Conservation (phyloP, 2,113 vertebrate species). For the Ptilonorhynchus violaceus region DNA sequence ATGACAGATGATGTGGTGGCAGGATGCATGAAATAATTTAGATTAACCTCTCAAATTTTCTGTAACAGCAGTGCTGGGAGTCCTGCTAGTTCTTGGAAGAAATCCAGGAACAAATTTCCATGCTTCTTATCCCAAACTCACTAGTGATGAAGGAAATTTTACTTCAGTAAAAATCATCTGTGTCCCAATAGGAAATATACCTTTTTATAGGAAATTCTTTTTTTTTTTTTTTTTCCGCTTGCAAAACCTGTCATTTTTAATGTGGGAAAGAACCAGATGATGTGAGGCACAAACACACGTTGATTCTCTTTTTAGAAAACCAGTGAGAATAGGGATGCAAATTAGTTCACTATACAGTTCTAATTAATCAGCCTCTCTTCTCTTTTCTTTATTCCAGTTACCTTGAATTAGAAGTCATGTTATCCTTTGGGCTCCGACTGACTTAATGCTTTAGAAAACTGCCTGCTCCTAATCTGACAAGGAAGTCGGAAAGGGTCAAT, state of each 20-base stretch:
- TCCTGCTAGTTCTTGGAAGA: slow-evolving; percentile 18
- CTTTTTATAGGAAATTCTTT: slow-evolving; percentile 8
- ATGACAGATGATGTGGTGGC: background rate
- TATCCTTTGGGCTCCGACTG: slow-evolving; percentile 55
- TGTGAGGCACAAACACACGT: slow-evolving; percentile 17
- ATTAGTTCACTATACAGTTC: slow-evolving; percentile 56
- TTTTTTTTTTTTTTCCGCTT: slow-evolving; percentile 31
- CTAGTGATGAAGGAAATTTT: background rate
- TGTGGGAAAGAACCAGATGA: slow-evolving; percentile 15
- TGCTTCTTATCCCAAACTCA: background rate
- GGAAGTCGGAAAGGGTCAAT: background rate
- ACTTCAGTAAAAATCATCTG: slow-evolving; percentile 7
- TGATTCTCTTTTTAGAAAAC: slow-evolving; percentile 62
- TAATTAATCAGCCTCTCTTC: slow-evolving; percentile 55
- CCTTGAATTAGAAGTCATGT: slow-evolving; percentile 62
- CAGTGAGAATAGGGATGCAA: slow-evolving; percentile 65
- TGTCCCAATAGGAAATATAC: background rate
- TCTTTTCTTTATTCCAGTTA: slow-evolving; percentile 56
- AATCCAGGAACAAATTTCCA: slow-evolving; percentile 23
- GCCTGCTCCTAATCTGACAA: background rate
- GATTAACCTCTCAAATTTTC: background rate
- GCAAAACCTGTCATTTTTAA: slow-evolving; percentile 16
- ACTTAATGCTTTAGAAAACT: slow-evolving; percentile 28
- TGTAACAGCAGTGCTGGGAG: background rate
- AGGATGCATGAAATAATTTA: background rate